Conservation (phyloP, 1,140 invertebrate genomes). For the Bombus soroeensis region DNA sequence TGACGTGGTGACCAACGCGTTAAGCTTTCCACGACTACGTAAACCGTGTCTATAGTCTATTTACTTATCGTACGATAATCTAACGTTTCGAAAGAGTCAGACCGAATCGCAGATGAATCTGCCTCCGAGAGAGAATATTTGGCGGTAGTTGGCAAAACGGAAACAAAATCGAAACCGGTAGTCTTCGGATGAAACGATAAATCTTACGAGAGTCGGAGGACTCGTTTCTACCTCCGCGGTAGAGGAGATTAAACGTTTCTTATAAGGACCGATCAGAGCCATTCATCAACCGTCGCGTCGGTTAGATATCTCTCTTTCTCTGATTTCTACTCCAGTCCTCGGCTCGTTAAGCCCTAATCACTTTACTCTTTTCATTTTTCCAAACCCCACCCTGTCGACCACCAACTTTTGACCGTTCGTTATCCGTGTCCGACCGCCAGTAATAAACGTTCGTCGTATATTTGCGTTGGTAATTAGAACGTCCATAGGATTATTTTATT, state of each 20-base stretch:
- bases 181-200: constrained; percentile 55
- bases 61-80: not conserved
- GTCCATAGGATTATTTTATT: too few relatives aligned
- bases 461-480: too few relatives aligned
- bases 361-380: constrained; percentile 2
- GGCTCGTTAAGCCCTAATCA: constrained; percentile 54
- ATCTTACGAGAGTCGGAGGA: constrained; percentile 49
- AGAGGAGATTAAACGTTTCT: constrained; percentile 60
- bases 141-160: not conserved
- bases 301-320: constrained; percentile 53
- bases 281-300: constrained; percentile 47
- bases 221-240: constrained; percentile 5
- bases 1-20: too few relatives aligned
- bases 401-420: not conserved
- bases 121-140: not conserved
- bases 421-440: not conserved
- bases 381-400: not conserved
- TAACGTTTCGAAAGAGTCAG: not conserved
- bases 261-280: constrained; percentile 44
- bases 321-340: constrained; percentile 37
- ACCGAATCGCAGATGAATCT: not conserved
- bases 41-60: too few relatives aligned
- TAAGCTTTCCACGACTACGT: too few relatives aligned
- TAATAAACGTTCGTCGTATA: not conserved
- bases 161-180: constrained; percentile 51